phyloP scores from a whole-genome alignment of 2,888 invertebrate species.

The Melitaea athalia region DNA sequence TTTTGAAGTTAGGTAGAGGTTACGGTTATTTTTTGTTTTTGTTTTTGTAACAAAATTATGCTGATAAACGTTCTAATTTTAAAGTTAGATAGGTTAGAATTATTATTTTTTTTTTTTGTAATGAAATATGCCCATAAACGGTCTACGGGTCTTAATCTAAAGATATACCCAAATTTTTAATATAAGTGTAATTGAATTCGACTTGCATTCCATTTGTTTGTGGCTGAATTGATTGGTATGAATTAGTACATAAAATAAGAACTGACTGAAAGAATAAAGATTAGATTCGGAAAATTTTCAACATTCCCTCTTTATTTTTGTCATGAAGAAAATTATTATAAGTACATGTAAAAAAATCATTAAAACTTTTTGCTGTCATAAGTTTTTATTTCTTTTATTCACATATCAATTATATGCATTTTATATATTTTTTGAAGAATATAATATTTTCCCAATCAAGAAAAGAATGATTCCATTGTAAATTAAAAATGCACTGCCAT shows the following conservation, averaged over 20 bases:
- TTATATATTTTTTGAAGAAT: slow-evolving; percentile 6
- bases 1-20: no score
- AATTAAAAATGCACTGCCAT: slow-evolving; percentile 51
- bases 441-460: not conserved
- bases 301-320: not conserved
- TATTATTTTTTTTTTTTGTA: no score
- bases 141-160: no score
- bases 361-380: not conserved
- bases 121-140: no score
- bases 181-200: not conserved
- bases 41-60: no score
- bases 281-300: not conserved
- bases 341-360: not conserved
- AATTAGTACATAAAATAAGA: not conserved
- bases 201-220: not conserved
- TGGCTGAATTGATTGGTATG: slow-evolving; percentile 2
- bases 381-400: not conserved
- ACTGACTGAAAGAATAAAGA: not conserved
- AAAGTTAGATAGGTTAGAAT: no score
- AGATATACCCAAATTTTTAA: no score
- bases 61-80: no score
- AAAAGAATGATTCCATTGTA: slow-evolving; percentile 11
- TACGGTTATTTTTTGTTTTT: no score
- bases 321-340: not conserved
- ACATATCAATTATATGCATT: not conserved